These are phyloP conservation scores for Mormyrops boulengeri DNA, from an alignment of 2,797 vertebrate species.

Conservation along the genomic window DNA sequence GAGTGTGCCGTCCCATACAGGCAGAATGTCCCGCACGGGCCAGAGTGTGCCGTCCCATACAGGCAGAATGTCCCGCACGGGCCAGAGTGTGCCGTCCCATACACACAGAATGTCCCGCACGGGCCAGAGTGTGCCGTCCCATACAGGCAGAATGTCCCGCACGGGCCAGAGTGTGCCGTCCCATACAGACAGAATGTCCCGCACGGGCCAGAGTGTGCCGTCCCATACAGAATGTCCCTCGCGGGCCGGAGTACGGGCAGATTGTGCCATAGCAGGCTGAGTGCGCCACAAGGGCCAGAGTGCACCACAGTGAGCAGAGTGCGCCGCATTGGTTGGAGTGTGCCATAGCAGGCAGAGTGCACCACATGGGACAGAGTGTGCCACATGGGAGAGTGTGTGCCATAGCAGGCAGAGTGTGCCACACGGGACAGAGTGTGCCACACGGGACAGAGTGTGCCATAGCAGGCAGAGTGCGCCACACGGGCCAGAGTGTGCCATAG, in stretches of 20 bases:
- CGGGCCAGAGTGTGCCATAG: too few species aligned
- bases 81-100: background rate
- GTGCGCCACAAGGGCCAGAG: background rate
- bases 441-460: background rate
- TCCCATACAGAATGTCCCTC: background rate
- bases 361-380: background rate
- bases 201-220: background rate
- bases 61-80: background rate
- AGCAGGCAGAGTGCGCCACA: background rate
- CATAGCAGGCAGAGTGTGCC: background rate
- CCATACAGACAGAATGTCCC: too few species aligned
- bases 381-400: too few species aligned
- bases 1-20: too few species aligned
- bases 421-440: too few species aligned
- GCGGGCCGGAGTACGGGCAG: too few species aligned
- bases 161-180: too few species aligned
- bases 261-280: too few species aligned
- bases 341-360: too few species aligned
- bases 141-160: background rate
- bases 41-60: background rate
- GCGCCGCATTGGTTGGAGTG: too few species aligned
- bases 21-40: too few species aligned
- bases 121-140: background rate
- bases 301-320: too few species aligned
- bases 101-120: background rate